These are phyloP conservation scores for Sphaeridia pumilis DNA, from an alignment of 2,888 invertebrate genomes.

Conservation along the genomic window DNA sequence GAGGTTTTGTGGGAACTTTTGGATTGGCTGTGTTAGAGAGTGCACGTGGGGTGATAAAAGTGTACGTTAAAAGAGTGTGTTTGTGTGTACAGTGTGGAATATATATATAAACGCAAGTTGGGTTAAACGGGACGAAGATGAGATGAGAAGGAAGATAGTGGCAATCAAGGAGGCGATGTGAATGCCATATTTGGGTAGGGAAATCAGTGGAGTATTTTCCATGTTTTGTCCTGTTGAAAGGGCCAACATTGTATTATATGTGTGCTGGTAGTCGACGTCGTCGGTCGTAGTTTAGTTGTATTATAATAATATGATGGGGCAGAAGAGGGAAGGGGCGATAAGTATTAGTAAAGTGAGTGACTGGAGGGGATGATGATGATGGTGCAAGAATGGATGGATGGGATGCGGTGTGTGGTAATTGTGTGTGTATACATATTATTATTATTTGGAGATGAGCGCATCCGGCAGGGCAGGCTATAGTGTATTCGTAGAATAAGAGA, in stretches of 20 bases:
- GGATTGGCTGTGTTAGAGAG: neutral
- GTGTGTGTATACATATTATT: slow-evolving; percentile 2
- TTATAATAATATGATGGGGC: no score
- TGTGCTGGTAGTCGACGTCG: neutral
- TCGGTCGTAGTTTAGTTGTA: no score
- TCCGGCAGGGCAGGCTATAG: no score
- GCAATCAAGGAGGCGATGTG: slow-evolving; percentile 34
- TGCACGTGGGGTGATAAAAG: neutral
- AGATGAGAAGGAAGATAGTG: slow-evolving; percentile 22
- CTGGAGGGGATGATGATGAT: slow-evolving; percentile 1
- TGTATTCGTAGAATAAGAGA: no score
- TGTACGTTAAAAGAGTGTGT: no score
- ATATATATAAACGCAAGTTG: slow-evolving; percentile 4
- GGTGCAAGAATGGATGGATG: no score
- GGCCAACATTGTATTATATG: slow-evolving; percentile 1
- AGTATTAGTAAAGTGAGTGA: no score
- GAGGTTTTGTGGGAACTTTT: no score
- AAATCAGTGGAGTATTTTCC: slow-evolving; percentile 38
- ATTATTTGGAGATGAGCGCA: slow-evolving; percentile 3
- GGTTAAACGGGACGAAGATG: slow-evolving; percentile 27
- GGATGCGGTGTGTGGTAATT: no score
- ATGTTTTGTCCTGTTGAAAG: slow-evolving; percentile 35
- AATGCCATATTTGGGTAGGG: slow-evolving; percentile 38
- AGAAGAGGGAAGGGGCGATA: no score
- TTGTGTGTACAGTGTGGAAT: no score